Evolutionary conservation across 2,888 invertebrate species (phyloP).

Genomic region (Neocrepidodera transversa): DNA sequence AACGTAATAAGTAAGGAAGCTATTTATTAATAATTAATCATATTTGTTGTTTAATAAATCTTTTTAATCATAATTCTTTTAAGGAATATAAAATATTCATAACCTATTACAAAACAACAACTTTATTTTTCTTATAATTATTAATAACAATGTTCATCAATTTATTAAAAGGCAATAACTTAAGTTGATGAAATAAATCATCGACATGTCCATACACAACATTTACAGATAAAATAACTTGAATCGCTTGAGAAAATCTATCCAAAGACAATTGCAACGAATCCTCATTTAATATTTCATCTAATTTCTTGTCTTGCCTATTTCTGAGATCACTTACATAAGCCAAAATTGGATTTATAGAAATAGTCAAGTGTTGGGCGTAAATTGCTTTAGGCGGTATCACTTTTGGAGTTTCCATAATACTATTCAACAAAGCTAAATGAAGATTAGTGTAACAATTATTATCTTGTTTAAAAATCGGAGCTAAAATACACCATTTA

Average conservation of each 20-base stretch:
- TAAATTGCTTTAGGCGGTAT: constrained; percentile 69
- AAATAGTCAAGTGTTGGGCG: constrained; percentile 66
- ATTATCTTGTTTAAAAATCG: constrained; percentile 62
- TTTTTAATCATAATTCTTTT: too few relatives aligned
- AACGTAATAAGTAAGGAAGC: too few relatives aligned
- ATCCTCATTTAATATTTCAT: constrained; percentile 44
- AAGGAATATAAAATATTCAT: too few relatives aligned
- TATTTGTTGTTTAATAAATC: too few relatives aligned
- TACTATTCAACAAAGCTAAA: constrained; percentile 70
- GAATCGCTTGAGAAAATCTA: constrained; percentile 82
- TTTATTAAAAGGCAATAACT: constrained; percentile 70
- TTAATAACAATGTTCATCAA: constrained; percentile 70
- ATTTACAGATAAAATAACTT: constrained; percentile 79
- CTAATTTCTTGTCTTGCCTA: constrained; percentile 40
- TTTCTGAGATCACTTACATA: constrained; percentile 45
- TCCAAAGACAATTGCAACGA: constrained; percentile 71
- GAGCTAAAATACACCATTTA: constrained; percentile 76
- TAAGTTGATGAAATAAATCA: constrained; percentile 68
- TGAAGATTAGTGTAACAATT: constrained; percentile 72
- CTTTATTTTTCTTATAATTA: constrained; percentile 61
- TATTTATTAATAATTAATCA: too few relatives aligned
- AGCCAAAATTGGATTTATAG: constrained; percentile 46
- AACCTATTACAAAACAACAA: constrained; percentile 28
- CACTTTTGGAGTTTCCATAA: constrained; percentile 64
- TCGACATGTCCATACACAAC: constrained; percentile 83